These are phyloP conservation scores for Ferdinandea cuprea DNA, from an alignment of 2,888 invertebrate genomes.

Conservation along the genomic window DNA sequence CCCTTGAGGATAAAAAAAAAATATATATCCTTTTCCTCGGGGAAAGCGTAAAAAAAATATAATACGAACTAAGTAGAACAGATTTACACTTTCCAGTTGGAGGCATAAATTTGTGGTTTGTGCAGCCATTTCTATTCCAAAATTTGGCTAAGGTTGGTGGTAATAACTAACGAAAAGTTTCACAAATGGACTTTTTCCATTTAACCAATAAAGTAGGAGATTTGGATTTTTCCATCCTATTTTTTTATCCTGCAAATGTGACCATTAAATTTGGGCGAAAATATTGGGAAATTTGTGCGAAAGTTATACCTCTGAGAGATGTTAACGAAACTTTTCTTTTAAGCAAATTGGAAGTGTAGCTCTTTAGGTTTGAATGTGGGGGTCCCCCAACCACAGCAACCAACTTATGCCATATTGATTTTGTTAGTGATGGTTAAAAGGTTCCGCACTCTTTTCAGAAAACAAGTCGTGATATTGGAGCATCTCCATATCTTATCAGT, in stretches of 20 bases:
- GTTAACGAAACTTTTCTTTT: constrained; percentile 63
- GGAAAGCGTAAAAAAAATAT: constrained; percentile 3
- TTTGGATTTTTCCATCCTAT: constrained; percentile 19
- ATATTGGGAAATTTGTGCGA: constrained; percentile 58
- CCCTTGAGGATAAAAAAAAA: constrained; percentile 15
- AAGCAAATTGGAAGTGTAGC: constrained; percentile 56
- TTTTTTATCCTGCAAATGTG: constrained; percentile 38
- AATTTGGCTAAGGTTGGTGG: constrained; percentile 60
- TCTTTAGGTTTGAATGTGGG: constrained; percentile 39
- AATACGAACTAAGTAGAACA: constrained; percentile 23
- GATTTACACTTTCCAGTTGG: constrained; percentile 67
- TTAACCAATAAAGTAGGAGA: constrained; percentile 53
- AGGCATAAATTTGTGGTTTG: constrained; percentile 63
- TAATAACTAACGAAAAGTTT: constrained; percentile 72
- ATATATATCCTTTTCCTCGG: constrained; percentile 17
- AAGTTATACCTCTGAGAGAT: constrained; percentile 54
- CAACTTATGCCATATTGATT: background rate
- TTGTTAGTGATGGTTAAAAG: background rate
- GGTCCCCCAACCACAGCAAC: no score
- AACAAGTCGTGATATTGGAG: no score
- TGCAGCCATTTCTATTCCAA: constrained; percentile 57
- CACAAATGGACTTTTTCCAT: constrained; percentile 72
- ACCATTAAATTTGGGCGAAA: constrained; percentile 69
- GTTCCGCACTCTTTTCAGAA: no score
- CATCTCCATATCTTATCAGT: no score